Percentiles rank a stretch among this genome's conserved stretches.
Evolutionary conservation across 2,113 vertebrate genomes (phyloP).

Genomic region (Sylvietta virens): DNA sequence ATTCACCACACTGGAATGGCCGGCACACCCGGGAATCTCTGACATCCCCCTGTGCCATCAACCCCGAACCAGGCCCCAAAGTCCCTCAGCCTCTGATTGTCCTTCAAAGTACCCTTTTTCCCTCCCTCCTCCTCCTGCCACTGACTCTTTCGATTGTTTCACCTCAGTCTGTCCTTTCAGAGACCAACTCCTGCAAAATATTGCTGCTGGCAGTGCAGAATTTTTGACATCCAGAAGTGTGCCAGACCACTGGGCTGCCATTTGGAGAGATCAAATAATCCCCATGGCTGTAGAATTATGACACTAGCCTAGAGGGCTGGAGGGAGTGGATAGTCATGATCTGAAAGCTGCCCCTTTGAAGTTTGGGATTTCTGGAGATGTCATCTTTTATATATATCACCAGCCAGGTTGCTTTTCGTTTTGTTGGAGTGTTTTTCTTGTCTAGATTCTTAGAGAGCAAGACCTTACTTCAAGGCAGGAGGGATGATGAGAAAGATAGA

Average conservation of each 20-base stretch:
- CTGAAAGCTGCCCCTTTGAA: constrained; percentile 50
- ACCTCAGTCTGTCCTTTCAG: constrained; percentile 27
- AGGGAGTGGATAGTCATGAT: neutral
- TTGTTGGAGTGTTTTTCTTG: constrained; percentile 3
- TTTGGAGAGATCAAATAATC: constrained; percentile 45
- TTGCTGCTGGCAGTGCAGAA: neutral
- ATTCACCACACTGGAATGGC: fast-evolving
- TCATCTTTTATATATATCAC: constrained; percentile 43
- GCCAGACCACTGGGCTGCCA: constrained; percentile 27
- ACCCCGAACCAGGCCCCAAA: fast-evolving
- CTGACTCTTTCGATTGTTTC: neutral
- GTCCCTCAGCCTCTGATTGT: neutral
- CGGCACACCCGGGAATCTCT: fast-evolving
- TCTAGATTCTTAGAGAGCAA: constrained; percentile 29
- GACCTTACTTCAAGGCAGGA: constrained; percentile 16
- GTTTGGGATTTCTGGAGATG: constrained; percentile 40
- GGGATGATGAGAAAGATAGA: constrained; percentile 2
- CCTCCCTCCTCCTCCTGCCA: neutral
- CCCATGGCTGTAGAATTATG: constrained; percentile 2
- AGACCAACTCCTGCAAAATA: neutral
- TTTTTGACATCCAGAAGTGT: constrained; percentile 37
- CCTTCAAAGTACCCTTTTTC: neutral
- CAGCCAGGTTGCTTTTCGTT: constrained; percentile 35
- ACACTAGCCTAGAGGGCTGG: constrained; percentile 24
- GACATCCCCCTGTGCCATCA: neutral